Conservation (phyloP, 2,888 invertebrate species). For the Mellilla xanthometata region DNA sequence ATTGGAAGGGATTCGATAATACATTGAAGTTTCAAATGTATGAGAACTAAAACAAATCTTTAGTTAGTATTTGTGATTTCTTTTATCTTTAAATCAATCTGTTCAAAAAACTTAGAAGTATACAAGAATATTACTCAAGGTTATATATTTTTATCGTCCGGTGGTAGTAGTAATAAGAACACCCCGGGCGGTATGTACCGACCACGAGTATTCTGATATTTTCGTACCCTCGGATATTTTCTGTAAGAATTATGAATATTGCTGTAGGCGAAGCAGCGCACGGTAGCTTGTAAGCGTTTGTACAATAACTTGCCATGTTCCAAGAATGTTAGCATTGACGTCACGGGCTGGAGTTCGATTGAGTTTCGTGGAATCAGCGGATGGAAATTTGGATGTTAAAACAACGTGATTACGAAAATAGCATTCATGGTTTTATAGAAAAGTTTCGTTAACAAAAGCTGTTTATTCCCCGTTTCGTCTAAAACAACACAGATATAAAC, state of each 20-base stretch:
- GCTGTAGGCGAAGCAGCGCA: background rate
- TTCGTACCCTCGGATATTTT: slow-evolving; percentile 3
- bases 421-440: slow-evolving; percentile 31
- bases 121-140: too few relatives aligned
- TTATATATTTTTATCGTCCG: too few relatives aligned
- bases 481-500: background rate
- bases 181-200: background rate
- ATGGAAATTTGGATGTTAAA: slow-evolving; percentile 51
- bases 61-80: too few relatives aligned
- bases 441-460: slow-evolving; percentile 13
- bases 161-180: too few relatives aligned
- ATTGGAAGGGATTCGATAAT: too few relatives aligned
- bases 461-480: slow-evolving; percentile 1
- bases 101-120: too few relatives aligned
- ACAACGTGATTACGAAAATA: slow-evolving; percentile 46
- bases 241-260: background rate
- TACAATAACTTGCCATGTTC: slow-evolving; percentile 42
- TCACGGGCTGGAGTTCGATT: slow-evolving; percentile 56
- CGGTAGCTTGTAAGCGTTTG: slow-evolving; percentile 10
- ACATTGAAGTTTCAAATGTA: too few relatives aligned
- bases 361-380: slow-evolving; percentile 53
- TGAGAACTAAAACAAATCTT: too few relatives aligned
- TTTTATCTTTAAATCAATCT: too few relatives aligned
- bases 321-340: slow-evolving; percentile 60
- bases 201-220: too few relatives aligned